Evolutionary conservation across 92 coral and sea anemone genomes (phyloP).

Genomic region (Virgularia gustaviana): DNA sequence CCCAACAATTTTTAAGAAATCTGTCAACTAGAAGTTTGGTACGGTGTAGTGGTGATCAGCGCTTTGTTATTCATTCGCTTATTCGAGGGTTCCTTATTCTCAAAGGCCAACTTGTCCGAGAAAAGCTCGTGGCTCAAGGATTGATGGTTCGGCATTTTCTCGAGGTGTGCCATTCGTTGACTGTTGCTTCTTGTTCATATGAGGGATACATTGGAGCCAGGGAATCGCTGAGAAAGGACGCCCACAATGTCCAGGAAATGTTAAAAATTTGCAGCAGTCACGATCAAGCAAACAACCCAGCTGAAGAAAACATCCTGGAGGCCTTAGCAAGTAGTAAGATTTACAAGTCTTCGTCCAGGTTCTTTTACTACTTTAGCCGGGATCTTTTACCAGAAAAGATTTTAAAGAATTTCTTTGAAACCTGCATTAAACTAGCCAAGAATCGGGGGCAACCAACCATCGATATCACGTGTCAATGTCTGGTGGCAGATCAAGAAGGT

Average conservation of each 20-base stretch:
- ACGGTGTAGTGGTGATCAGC: no score
- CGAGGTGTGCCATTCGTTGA: background rate
- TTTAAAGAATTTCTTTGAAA: slow-evolving; percentile 2
- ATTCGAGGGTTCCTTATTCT: background rate
- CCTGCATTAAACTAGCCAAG: background rate
- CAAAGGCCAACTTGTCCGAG: slow-evolving; percentile 2
- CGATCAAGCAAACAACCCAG: no score
- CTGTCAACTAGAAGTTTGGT: no score
- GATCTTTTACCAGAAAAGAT: background rate
- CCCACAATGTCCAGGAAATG: background rate
- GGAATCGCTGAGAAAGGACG: background rate
- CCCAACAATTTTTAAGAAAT: background rate
- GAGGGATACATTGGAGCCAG: background rate
- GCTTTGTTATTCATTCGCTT: background rate
- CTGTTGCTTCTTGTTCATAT: background rate
- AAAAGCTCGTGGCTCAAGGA: background rate
- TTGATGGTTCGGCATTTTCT: slow-evolving; percentile 12
- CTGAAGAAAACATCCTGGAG: background rate
- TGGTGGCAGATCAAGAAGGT: background rate
- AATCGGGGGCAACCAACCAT: background rate
- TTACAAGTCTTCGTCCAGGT: slow-evolving; percentile 13
- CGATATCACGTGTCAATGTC: background rate
- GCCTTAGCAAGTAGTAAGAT: background rate
- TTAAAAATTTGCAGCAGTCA: background rate
- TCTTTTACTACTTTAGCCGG: slow-evolving; percentile 2